Percentiles rank a stretch among this genome's conserved stretches.
Evolutionary conservation across 2,113 vertebrate species (phyloP).

Genomic region (Oriolus oriolus): DNA sequence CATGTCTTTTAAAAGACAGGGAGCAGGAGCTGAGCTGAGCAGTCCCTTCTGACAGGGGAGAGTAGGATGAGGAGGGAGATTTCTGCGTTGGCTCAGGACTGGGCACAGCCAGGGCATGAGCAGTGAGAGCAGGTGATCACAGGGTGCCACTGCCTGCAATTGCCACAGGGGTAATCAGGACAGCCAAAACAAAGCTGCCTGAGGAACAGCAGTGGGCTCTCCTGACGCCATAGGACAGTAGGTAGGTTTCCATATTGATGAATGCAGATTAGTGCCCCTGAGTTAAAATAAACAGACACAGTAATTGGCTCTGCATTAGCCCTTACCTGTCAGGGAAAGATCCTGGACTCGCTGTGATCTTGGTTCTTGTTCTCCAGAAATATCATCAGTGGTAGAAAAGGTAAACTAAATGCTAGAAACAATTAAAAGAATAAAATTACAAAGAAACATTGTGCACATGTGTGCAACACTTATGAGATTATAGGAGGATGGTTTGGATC

Average conservation of each 20-base stretch:
- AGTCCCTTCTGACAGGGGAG: accelerated
- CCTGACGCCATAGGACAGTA: not conserved
- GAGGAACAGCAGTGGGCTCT: not conserved
- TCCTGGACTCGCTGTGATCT: not conserved
- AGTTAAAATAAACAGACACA: not conserved
- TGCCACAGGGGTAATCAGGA: not conserved
- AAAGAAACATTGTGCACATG: not conserved
- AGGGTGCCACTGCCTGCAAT: not conserved
- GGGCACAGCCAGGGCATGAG: accelerated
- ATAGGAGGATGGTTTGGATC: not conserved
- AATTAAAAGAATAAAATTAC: not conserved
- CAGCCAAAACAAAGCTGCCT: not conserved
- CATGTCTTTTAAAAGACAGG: not conserved
- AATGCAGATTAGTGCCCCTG: not conserved
- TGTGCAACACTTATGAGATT: not conserved
- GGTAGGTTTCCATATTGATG: not conserved
- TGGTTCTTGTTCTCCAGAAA: not conserved
- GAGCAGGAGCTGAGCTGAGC: not conserved
- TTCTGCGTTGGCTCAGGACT: not conserved
- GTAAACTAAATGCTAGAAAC: not conserved
- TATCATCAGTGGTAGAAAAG: not conserved
- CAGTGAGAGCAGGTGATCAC: accelerated
- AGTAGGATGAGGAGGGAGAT: not conserved
- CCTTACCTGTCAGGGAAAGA: not conserved
- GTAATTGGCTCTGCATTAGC: not conserved